Percentiles rank a stretch among this genome's conserved stretches.
phyloP scores from a whole-genome alignment of 2,797 vertebrate genomes.

The Myiotriccus ornatus region DNA sequence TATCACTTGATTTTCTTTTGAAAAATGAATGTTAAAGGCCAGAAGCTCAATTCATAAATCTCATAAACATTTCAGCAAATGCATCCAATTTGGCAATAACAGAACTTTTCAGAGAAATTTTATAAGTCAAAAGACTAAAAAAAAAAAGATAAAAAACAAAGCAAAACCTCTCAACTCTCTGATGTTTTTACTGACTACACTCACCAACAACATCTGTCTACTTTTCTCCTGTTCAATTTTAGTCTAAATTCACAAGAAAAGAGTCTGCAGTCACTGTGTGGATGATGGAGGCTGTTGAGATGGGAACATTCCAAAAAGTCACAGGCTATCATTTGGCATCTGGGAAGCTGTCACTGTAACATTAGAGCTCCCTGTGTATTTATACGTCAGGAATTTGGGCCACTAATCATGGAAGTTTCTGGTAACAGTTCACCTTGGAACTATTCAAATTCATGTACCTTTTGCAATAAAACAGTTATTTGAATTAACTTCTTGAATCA shows the following conservation, averaged over 20 bases:
- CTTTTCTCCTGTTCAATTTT: background rate
- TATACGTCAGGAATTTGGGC: background rate
- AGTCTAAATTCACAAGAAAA: background rate
- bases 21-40: slow-evolving; percentile 5
- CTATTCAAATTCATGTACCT: background rate
- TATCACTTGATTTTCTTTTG: background rate
- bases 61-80: slow-evolving; percentile 37
- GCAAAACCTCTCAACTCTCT: background rate
- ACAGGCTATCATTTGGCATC: background rate
- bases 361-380: background rate
- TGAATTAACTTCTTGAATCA: background rate
- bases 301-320: background rate
- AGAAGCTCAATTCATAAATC: slow-evolving; percentile 8
- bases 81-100: background rate
- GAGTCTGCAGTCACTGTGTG: background rate
- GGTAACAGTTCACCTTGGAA: background rate
- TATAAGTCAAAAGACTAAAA: background rate
- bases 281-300: background rate
- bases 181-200: background rate
- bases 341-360: background rate
- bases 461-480: background rate
- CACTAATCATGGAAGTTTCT: background rate
- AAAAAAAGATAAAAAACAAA: fast-evolving
- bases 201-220: background rate
- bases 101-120: background rate